Evolutionary conservation across 1,140 invertebrate species (phyloP), one percentile per base, ranked within the genome.

Genomic region (Thalassaphorura encarpata): DNA sequence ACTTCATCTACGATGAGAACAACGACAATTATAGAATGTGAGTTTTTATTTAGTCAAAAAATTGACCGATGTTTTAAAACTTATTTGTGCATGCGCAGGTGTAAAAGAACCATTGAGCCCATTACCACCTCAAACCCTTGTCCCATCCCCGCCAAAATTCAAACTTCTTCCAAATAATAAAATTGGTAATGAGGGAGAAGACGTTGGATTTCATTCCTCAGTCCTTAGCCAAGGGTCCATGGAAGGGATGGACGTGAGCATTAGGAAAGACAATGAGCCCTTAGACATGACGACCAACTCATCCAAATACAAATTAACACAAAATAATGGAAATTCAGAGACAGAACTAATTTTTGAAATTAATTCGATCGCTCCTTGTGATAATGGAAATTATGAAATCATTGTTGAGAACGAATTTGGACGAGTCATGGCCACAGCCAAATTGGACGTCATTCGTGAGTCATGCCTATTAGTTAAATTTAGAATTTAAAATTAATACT

Each of bases 111-210:
- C 8, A 43, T 8, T 8, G 18, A 43, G 6, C 18, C 19, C 13
- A 13, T 43, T 33, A 18, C 28, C 24, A 53, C 24, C 33, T 33
- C 21, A 24, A 27, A 42, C 16, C 11, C 39, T 4, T 8, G 21
- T 15, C 51, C 27, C 40, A 40, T 3, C 40, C 33, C 75, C 84
- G 2, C 86, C 87, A 0, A 87, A 87, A 70, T 92, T 94, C 72
- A 86, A 89, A 69, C 84, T 87, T 21, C 83, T 89, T 54, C 89
- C 89, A 1, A 85, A 87, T 67, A 88, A 89, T 68, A 80, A 83
- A 43, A 80, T 89, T 5, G 85, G 80, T 0, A 83, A 89, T 67
- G 83, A 87, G 70, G 87, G 87, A 8, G 85, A 89, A 62, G 83
- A 81, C 1, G 80, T 85, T 1, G 71, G 81, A 6, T 88, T 91